Percentiles rank a stretch among this genome's conserved stretches.
These are phyloP conservation scores for Rhopalosiphum maidis DNA, from an alignment of 1,140 invertebrate genomes.

Conservation along the genomic window DNA sequence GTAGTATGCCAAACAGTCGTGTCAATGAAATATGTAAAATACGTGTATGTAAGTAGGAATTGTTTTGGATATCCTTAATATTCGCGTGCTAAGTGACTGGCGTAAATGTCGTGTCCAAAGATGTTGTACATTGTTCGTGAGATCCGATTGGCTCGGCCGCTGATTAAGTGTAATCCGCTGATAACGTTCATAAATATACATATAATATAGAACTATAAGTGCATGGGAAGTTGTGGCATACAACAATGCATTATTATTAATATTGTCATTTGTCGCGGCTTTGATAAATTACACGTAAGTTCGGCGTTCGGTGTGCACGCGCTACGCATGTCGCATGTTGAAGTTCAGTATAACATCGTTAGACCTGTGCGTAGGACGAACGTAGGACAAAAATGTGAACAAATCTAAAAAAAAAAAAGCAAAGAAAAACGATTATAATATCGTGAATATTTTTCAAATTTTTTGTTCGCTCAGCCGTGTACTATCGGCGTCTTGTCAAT, in stretches of 20 bases:
- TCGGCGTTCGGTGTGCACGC: not conserved
- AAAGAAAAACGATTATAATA: not conserved
- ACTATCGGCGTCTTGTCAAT: not conserved
- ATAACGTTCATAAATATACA: not conserved
- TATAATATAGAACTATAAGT: not conserved
- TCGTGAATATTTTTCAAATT: not conserved
- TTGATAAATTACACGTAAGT: not conserved
- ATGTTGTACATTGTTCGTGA: not conserved
- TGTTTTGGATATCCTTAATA: not conserved
- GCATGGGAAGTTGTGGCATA: not conserved
- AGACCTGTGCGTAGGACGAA: not conserved
- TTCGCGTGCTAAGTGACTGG: not conserved
- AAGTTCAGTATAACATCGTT: not conserved
- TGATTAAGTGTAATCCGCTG: not conserved
- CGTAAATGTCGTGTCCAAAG: not conserved
- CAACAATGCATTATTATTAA: not conserved
- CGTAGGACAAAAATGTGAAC: not conserved
- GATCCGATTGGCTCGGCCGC: not conserved
- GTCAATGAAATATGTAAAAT: not conserved
- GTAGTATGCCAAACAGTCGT: not conserved
- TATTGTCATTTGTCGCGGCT: not conserved
- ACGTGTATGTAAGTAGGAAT: not conserved
- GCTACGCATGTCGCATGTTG: not conserved
- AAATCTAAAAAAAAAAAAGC: not conserved
- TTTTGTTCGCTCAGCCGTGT: not conserved